Base-by-base conservation (phyloP, 1,140 invertebrate species). In the Andricus grossulariae region DNA sequence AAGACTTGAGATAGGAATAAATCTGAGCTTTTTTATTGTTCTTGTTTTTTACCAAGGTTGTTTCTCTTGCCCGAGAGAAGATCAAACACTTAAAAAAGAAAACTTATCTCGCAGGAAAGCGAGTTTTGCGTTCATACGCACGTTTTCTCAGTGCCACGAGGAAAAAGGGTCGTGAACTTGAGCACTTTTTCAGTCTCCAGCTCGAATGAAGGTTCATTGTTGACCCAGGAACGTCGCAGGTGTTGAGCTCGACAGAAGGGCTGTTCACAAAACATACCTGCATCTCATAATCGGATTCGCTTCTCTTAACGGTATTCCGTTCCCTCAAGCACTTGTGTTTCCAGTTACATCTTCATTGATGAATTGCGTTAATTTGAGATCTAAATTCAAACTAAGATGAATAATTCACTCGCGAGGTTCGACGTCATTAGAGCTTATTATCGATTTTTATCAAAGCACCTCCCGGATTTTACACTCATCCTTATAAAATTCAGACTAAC, bases 161-260 rank as follows among this genome's bases (percentile, higher is more conserved):
- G 60, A 32, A 15, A 66, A 66, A 66, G 15, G 60, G 16, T 66
- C 57, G 57, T 66, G 57, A 66, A 66, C 57, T 66, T 66, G 57
- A 66, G 57, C 57, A 66, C 25, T 39, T 66, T 66, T 66, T 66
- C 39, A 39, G 12, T 66, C 57, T 66, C 25, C 57, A 39, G 25
- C 25, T 32, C 39, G 7, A 39, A 6, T 39, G 7, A 39, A 39
- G 39, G 39, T 10, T 39, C 57, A 66, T 39, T 66, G 57, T 66
- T 66, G 32, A 66, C 32, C 57, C 12, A 66, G 25, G 21, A 66
- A 45, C 57, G 32, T 66, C 25, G 25, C 16, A 45, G 25, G 8
- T 66, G 57, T 39, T 25, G 3, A 66, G 39, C 2, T 66, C 32
- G 32, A 15, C 57, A 66, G 39, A 66, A 55, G 19, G 32, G 39